These are phyloP conservation scores for Alectoris magna DNA, from an alignment of 2,797 vertebrate species.

Conservation along the genomic window DNA sequence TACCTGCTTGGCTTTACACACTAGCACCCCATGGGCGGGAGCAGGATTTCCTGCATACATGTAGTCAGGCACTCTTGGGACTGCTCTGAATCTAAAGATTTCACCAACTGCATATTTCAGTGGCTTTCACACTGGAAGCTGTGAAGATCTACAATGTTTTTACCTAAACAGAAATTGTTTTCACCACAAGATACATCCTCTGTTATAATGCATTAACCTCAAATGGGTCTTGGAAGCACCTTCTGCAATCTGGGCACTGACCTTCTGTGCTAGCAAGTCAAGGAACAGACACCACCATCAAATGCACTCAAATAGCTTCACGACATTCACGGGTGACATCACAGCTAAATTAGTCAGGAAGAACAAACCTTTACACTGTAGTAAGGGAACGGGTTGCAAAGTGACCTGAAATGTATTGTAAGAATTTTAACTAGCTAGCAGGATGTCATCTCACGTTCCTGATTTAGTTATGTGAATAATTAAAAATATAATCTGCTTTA, in stretches of 20 bases:
- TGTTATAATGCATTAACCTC: background rate
- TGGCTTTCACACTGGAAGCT: background rate
- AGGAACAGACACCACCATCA: constrained; percentile 5
- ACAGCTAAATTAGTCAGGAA: background rate
- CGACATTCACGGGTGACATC: background rate
- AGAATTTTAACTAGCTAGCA: background rate
- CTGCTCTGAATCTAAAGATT: background rate
- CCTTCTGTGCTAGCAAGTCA: background rate
- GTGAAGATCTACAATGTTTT: background rate
- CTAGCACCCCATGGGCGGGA: background rate
- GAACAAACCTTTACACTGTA: background rate
- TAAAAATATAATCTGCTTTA: background rate
- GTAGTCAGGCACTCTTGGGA: background rate
- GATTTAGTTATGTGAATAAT: background rate
- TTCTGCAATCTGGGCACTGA: background rate
- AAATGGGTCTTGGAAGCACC: constrained; percentile 21
- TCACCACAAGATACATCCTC: background rate
- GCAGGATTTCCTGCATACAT: background rate
- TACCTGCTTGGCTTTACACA: background rate
- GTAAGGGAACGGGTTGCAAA: background rate
- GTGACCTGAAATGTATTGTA: background rate
- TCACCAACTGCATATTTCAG: background rate
- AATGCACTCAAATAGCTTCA: background rate
- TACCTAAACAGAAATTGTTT: background rate
- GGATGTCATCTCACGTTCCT: background rate